A percentile compares a stretch with the other conserved stretches of the same genome.
Conservation (phyloP, 2,797 vertebrate species). For the Hydrolagus colliei region DNA sequence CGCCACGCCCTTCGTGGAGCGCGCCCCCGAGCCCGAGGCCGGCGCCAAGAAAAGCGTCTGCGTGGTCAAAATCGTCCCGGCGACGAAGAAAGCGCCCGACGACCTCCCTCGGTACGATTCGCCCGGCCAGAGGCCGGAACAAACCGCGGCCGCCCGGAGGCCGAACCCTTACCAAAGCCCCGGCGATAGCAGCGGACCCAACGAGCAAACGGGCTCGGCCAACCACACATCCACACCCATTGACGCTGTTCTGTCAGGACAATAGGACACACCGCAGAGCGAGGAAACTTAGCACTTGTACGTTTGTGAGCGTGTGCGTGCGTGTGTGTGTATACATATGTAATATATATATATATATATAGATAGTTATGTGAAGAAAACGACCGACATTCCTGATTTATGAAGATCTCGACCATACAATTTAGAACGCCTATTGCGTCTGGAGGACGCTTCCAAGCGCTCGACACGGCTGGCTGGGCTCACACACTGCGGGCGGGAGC, state of each 20-base stretch:
- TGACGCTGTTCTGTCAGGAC: conserved; percentile 37
- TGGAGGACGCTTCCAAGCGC: no score
- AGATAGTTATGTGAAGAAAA: neutral
- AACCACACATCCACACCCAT: fast-evolving
- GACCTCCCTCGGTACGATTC: conserved; percentile 54
- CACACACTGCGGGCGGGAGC: no score
- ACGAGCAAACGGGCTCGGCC: fast-evolving
- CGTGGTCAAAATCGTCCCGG: neutral
- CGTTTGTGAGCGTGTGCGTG: neutral
- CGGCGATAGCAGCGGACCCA: conserved; percentile 17
- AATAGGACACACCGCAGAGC: conserved; percentile 45
- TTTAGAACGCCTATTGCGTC: no score
- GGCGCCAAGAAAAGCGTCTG: neutral
- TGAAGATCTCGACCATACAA: neutral
- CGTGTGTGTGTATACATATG: no score
- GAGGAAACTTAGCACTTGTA: neutral
- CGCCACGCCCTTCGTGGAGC: conserved; percentile 68
- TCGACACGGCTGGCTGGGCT: no score
- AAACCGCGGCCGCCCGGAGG: conserved; percentile 34
- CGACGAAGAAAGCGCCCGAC: neutral
- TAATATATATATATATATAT: no score
- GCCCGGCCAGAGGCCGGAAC: conserved; percentile 49
- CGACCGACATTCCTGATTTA: neutral
- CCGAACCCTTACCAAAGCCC: conserved; percentile 47
- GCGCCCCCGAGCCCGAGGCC: conserved; percentile 36